phyloP scores from a whole-genome alignment of 2,113 vertebrate species.

The Nothoprocta perdicaria region DNA sequence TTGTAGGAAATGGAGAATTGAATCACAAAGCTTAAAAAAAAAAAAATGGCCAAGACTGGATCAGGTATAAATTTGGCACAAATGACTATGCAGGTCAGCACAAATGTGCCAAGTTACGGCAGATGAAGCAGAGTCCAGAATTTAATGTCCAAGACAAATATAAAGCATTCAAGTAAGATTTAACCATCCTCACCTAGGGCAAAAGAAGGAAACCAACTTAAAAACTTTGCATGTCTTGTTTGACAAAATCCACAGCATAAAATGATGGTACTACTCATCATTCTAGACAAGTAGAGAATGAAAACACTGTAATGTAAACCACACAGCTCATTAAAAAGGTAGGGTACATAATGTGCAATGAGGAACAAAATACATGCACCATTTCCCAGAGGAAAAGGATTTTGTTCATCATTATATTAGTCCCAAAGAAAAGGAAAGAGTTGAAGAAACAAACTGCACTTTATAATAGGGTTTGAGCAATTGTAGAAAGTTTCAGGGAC shows the following conservation, averaged over 20 bases:
- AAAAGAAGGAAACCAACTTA: background rate
- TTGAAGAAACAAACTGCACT: conserved; percentile 5
- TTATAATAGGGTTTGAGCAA: background rate
- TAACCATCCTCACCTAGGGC: background rate
- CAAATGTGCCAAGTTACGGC: background rate
- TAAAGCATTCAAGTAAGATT: background rate
- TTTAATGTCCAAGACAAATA: background rate
- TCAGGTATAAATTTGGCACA: conserved; percentile 22
- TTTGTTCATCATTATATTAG: background rate
- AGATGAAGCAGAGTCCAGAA: background rate
- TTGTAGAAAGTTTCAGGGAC: background rate
- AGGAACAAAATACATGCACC: background rate
- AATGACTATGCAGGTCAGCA: conserved; percentile 21
- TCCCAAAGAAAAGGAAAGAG: background rate
- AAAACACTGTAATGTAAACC: background rate
- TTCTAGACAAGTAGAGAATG: conserved; percentile 30
- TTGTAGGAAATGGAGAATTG: conserved; percentile 39
- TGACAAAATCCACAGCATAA: conserved; percentile 29
- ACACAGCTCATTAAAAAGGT: conserved; percentile 34
- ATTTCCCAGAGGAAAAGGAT: background rate
- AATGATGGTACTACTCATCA: background rate
- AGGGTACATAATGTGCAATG: background rate
- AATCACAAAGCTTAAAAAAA: conserved; percentile 25
- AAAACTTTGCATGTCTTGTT: background rate
- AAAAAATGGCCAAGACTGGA: background rate